Evolutionary conservation across 1,140 invertebrate genomes (phyloP).

Genomic region (Ceratitis capitata): DNA sequence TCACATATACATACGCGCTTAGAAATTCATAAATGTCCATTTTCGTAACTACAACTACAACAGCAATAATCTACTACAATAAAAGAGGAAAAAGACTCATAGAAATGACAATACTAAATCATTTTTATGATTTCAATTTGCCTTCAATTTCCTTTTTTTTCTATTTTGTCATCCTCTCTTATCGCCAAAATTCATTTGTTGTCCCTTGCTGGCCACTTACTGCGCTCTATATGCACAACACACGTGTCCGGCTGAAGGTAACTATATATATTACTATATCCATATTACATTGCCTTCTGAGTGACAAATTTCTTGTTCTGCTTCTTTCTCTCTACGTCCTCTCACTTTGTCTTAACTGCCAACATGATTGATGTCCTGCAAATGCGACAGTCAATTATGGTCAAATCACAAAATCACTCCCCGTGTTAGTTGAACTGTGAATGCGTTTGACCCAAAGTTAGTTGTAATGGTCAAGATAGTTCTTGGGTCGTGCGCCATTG

Average conservation of each 20-base stretch:
- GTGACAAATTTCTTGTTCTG: not conserved
- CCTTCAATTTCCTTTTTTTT: conserved; percentile 28
- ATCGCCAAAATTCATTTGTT: conserved; percentile 25
- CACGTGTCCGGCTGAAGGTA: not conserved
- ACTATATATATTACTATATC: too few relatives aligned
- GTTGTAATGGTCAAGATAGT: too few relatives aligned
- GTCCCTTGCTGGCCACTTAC: not conserved
- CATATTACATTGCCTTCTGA: not conserved
- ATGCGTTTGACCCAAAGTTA: not conserved
- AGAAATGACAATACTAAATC: conserved; percentile 16
- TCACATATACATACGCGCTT: not conserved
- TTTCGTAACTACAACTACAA: not conserved
- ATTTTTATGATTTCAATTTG: conserved; percentile 36
- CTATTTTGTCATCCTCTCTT: too few relatives aligned
- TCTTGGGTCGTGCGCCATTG: not conserved
- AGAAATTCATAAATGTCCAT: not conserved
- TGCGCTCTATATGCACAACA: not conserved
- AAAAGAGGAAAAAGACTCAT: not conserved
- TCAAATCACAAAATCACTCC: conserved; percentile 26
- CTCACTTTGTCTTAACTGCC: not conserved
- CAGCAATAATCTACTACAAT: not conserved
- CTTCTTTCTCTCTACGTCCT: not conserved
- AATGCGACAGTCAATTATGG: conserved; percentile 35
- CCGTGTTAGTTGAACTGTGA: not conserved
- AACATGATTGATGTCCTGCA: conserved; percentile 12